Evolutionary conservation across 2,888 invertebrate species (phyloP).

Genomic region (Stenodema calcarata): DNA sequence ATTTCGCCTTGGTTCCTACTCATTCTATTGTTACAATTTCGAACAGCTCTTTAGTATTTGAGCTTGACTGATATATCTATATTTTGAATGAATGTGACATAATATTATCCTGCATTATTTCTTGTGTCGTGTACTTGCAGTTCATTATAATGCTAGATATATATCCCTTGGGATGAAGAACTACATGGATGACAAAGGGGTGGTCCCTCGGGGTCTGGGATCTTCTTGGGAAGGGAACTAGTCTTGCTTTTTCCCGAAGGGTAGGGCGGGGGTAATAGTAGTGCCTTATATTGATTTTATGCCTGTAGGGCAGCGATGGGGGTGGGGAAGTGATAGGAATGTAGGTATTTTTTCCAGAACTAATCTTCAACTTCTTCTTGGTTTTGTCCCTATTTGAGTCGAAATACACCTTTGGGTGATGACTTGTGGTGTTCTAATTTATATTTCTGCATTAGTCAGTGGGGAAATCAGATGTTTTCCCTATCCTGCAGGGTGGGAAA

Average conservation of each 20-base stretch:
- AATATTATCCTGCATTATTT: too few relatives aligned
- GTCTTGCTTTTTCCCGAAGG: constrained; percentile 32
- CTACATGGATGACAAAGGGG: background rate
- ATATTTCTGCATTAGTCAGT: too few relatives aligned
- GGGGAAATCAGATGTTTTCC: background rate
- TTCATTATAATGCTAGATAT: too few relatives aligned
- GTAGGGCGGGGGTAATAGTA: constrained; percentile 59
- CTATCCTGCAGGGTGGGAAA: background rate
- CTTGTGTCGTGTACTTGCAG: too few relatives aligned
- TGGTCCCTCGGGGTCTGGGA: constrained; percentile 1
- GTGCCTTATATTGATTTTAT: constrained; percentile 59
- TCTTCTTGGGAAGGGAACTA: constrained; percentile 58
- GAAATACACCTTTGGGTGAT: too few relatives aligned
- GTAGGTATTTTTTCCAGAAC: background rate
- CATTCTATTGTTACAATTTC: background rate
- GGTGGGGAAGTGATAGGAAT: background rate
- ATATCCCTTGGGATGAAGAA: too few relatives aligned
- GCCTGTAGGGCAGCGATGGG: background rate
- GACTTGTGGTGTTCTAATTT: background rate
- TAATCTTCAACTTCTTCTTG: background rate
- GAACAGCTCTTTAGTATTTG: background rate
- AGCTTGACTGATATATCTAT: background rate
- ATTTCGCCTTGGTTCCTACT: too few relatives aligned
- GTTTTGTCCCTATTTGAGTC: too few relatives aligned
- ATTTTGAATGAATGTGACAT: too few relatives aligned